Conservation (phyloP, 2,113 vertebrate genomes). For the Callipepla squamata region DNA sequence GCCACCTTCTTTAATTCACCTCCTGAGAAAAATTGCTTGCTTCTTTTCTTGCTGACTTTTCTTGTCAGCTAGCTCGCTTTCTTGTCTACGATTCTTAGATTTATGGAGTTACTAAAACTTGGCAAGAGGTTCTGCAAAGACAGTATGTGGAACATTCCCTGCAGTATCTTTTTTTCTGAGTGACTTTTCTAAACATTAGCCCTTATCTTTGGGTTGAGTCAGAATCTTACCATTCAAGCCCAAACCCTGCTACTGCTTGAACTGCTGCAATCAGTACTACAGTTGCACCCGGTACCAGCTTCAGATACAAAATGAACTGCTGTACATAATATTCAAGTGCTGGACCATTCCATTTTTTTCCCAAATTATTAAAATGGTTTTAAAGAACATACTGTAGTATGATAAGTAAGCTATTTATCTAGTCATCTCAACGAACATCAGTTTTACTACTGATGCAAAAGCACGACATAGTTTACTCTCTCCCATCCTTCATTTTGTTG, state of each 20-base stretch:
- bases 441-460: background rate
- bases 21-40: background rate
- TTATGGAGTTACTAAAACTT: background rate
- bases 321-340: background rate
- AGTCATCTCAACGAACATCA: background rate
- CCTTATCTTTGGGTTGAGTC: background rate
- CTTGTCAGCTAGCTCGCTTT: background rate
- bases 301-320: background rate
- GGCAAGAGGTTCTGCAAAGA: background rate
- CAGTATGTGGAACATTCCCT: background rate
- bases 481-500: background rate
- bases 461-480: background rate
- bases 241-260: background rate
- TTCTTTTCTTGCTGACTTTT: background rate
- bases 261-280: background rate
- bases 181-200: background rate
- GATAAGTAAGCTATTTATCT: background rate
- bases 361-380: background rate
- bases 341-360: background rate
- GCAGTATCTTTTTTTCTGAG: background rate
- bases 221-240: background rate
- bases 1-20: slow-evolving; percentile 10
- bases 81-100: background rate
- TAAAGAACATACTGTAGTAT: background rate
- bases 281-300: background rate